Percentiles rank a stretch among this genome's conserved stretches.
These are phyloP conservation scores for Carollia perspicillata DNA, from an alignment of 2,113 vertebrate species.

Conservation along the genomic window DNA sequence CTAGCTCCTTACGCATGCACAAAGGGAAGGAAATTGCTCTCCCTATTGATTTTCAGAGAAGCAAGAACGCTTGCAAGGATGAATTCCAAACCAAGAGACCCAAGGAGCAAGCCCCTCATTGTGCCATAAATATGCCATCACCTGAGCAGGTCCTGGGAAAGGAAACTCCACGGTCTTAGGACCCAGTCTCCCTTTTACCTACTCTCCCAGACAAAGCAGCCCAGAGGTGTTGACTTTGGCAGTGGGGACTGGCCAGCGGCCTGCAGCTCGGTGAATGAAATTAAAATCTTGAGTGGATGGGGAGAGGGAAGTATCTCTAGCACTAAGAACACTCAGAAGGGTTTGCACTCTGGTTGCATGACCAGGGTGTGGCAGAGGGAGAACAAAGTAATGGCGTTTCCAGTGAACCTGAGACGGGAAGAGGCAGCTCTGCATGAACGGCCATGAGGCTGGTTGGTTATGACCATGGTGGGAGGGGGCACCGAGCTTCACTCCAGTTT, in stretches of 20 bases:
- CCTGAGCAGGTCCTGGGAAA: background rate
- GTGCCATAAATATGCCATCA: background rate
- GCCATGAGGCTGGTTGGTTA: background rate
- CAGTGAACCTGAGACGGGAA: background rate
- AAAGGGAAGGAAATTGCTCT: slow-evolving; percentile 12
- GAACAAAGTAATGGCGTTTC: background rate
- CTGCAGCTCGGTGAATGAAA: slow-evolving; percentile 50
- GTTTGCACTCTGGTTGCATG: background rate
- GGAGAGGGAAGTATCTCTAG: slow-evolving; percentile 13
- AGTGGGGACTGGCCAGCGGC: background rate
- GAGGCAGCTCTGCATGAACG: background rate
- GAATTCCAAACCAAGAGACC: background rate
- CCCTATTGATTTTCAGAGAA: slow-evolving; percentile 40
- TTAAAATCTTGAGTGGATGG: slow-evolving; percentile 49
- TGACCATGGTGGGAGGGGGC: background rate
- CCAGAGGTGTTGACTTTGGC: slow-evolving; percentile 55
- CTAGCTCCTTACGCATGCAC: background rate
- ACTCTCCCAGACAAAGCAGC: slow-evolving; percentile 51
- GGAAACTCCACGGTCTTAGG: background rate
- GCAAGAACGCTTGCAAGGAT: slow-evolving; percentile 21
- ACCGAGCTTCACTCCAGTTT: background rate
- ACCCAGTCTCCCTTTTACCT: slow-evolving; percentile 6
- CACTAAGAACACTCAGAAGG: slow-evolving; percentile 20
- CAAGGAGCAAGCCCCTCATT: background rate
- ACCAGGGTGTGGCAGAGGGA: background rate